phyloP scores from a whole-genome alignment of 1,140 invertebrate species.

The Gonatopus flavifemur region DNA sequence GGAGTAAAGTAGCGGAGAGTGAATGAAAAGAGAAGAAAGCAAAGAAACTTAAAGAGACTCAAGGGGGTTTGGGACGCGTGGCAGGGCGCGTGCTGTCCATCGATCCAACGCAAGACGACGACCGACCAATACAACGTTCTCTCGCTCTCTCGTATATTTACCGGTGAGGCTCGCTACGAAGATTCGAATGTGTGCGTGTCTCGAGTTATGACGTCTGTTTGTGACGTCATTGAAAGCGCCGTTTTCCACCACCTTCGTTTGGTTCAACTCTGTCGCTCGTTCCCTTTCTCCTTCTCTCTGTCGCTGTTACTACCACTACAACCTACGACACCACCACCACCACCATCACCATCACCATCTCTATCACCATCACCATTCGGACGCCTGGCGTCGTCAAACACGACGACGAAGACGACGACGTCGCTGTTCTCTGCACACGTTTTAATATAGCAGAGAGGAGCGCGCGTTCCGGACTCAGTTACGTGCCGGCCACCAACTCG shows the following conservation, averaged over 20 bases:
- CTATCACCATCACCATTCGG: neutral
- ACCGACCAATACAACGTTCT: no score
- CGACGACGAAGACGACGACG: conserved; percentile 8
- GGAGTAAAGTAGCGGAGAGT: conserved; percentile 6
- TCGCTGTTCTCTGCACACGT: conserved; percentile 51
- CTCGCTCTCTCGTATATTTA: no score
- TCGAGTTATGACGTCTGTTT: conserved; percentile 44
- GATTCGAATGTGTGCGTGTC: conserved; percentile 40
- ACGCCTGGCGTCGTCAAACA: neutral
- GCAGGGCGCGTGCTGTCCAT: conserved; percentile 26
- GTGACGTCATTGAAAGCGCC: conserved; percentile 44
- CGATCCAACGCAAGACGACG: conserved; percentile 1
- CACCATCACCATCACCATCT: neutral
- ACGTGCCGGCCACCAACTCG: conserved; percentile 43
- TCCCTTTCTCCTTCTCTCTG: neutral
- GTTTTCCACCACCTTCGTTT: conserved; percentile 16
- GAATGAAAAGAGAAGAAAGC: neutral
- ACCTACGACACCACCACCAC: neutral
- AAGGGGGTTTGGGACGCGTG: conserved; percentile 11
- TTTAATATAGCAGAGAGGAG: conserved; percentile 56
- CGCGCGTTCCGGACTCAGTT: conserved; percentile 54
- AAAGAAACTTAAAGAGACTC: neutral
- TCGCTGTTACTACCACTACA: neutral
- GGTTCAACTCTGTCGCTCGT: neutral
- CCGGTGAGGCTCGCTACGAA: no score